Evolutionary conservation across 2,797 vertebrate genomes (phyloP).

Genomic region (Petrocephalus schoutedeni): DNA sequence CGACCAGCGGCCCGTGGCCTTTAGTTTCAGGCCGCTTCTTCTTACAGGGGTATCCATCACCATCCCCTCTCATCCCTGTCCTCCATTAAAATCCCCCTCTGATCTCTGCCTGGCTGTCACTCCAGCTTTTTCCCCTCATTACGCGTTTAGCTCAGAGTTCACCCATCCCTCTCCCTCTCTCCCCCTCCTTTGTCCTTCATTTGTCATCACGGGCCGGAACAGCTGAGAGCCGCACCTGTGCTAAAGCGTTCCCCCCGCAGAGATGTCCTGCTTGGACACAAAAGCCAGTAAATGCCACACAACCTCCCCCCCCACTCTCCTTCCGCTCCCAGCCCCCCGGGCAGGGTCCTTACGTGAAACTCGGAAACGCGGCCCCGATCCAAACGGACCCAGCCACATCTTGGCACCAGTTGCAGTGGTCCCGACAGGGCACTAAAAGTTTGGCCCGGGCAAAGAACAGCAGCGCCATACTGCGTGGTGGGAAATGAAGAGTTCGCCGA

Average conservation of each 20-base stretch:
- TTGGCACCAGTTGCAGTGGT: not conserved
- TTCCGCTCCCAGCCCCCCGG: not conserved
- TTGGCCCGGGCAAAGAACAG: not conserved
- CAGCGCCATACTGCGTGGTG: not conserved
- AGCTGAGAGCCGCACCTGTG: conserved; percentile 28
- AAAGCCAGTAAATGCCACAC: not conserved
- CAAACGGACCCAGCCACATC: not conserved
- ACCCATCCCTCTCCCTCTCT: not conserved
- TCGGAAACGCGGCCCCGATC: not conserved
- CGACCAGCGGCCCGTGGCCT: not conserved
- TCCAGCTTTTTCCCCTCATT: not conserved
- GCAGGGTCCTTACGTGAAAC: not conserved
- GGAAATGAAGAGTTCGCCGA: not conserved
- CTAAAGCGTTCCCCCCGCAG: not conserved
- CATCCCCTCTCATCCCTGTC: not conserved
- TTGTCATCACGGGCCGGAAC: conserved; percentile 30
- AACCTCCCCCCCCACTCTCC: not conserved
- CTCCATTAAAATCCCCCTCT: not conserved
- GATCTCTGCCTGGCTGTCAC: not conserved
- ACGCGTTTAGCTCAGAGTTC: conserved; percentile 1
- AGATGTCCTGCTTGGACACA: conserved; percentile 5
- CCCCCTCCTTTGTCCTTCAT: conserved; percentile 17
- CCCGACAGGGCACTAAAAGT: not conserved
- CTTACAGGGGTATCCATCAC: not conserved
- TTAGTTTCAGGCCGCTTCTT: not conserved